Evolutionary conservation across 2,797 vertebrate species (phyloP), one percentile per base, ranked within the genome.

Genomic region (Serranus cabrilla): DNA sequence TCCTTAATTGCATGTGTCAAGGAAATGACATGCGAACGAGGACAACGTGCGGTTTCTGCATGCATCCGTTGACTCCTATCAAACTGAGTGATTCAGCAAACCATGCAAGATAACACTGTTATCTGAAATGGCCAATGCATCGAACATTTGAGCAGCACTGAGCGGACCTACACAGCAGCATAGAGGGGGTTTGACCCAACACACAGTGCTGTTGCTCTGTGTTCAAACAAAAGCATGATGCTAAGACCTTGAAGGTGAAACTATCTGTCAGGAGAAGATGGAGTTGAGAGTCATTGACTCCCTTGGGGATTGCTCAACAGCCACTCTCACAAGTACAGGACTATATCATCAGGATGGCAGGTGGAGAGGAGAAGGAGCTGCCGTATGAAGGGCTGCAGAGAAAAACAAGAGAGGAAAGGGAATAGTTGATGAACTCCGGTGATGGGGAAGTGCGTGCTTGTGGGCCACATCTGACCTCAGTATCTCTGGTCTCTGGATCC

Each of bases 1-100:
- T 68, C 80, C 61, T 87, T 94, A 92, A 93, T 95, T 93, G 85
- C 85, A 76, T 82, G 69, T 88, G 79, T 89, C 78, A 84, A 85
- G 74, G 63, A 89, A 86, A 85, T 81, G 84, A 76, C 84, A 85
- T 63, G 87, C 2, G 20, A 70, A 76, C 23, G 25, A 61, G 50
- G 71, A 71, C 73, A 69, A 62, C 66, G 68, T 34, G 68, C 81
- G 62, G 79, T 82, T 82, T 78, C 51, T 74, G 68, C 76, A 78
- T 61, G 55, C 85, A 76, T 92, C 56, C 25, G 58, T 82, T 63
- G 82, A 87, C 76, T 83, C 59, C 68, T 59, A 85, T 89, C 67
- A 72, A 84, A 84, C 65, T 27, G 81, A 83, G 78, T 71, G 71
- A 81, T 81, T 74, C 72, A 71, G 78, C 65, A 78, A 78, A 82